These are phyloP conservation scores for Branchellion lobata DNA, from an alignment of 2,888 invertebrate species.

Conservation along the genomic window DNA sequence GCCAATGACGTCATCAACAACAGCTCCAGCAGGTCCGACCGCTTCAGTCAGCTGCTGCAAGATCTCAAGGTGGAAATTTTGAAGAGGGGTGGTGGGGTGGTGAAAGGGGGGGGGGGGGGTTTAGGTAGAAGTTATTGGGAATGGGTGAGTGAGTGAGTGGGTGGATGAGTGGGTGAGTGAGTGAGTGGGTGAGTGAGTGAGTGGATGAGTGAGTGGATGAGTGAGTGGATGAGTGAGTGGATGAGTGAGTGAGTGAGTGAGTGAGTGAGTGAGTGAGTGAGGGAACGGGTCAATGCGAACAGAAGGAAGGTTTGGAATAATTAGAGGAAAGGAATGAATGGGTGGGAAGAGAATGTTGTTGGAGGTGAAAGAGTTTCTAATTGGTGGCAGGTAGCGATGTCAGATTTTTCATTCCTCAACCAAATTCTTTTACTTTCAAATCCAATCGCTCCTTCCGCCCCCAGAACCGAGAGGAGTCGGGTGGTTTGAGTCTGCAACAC, in stretches of 20 bases:
- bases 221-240: conserved; percentile 21
- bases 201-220: neutral
- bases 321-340: too few relatives aligned
- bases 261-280: conserved; percentile 13
- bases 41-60: conserved; percentile 45
- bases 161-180: conserved; percentile 5
- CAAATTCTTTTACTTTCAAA: too few relatives aligned
- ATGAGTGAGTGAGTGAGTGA: conserved; percentile 10
- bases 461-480: conserved; percentile 43
- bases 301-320: too few relatives aligned
- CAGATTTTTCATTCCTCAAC: too few relatives aligned
- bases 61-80: conserved; percentile 15
- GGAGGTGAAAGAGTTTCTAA: too few relatives aligned
- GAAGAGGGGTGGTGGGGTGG: too few relatives aligned
- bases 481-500: conserved; percentile 48
- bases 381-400: too few relatives aligned
- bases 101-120: neutral
- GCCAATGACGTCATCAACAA: conserved; percentile 48
- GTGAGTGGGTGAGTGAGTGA: conserved; percentile 23
- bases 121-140: too few relatives aligned
- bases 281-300: too few relatives aligned
- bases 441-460: too few relatives aligned
- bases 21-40: conserved; percentile 46
- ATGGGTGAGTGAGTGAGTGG: conserved; percentile 32
- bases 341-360: too few relatives aligned